Evolutionary conservation across 2,888 invertebrate genomes (phyloP).

Genomic region (Acheta domesticus): DNA sequence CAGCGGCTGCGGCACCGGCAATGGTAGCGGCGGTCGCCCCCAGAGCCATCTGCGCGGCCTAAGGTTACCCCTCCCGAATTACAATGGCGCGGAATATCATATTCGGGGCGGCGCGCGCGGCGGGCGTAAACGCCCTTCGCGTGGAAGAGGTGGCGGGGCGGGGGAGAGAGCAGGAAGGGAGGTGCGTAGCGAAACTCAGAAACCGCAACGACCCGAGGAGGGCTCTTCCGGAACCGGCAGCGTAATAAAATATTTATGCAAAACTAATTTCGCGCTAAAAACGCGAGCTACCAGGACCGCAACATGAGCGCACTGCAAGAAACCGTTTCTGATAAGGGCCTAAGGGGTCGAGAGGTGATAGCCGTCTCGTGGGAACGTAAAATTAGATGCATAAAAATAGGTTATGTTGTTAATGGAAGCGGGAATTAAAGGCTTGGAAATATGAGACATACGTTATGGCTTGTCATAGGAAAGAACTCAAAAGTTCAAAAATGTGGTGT

Average conservation of each 20-base stretch:
- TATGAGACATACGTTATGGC: too few relatives aligned
- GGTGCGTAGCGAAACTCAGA: background rate
- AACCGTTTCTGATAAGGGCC: background rate
- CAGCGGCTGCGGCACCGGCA: background rate
- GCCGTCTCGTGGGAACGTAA: too few relatives aligned
- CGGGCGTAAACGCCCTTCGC: background rate
- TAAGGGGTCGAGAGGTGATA: background rate
- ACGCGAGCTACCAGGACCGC: background rate
- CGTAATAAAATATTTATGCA: slow-evolving; percentile 4
- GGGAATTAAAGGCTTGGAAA: too few relatives aligned
- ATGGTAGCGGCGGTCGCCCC: background rate
- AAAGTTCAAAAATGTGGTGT: too few relatives aligned
- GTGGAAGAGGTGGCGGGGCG: background rate
- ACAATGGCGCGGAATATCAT: slow-evolving; percentile 6
- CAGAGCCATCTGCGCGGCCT: slow-evolving; percentile 4
- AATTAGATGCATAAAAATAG: too few relatives aligned
- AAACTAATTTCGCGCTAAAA: slow-evolving; percentile 18
- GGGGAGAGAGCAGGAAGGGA: background rate
- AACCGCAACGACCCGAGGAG: background rate
- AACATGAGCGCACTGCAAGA: too few relatives aligned
- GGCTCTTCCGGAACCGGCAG: background rate
- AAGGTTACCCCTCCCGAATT: slow-evolving; percentile 11
- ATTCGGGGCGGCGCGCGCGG: background rate
- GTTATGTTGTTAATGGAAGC: too few relatives aligned
- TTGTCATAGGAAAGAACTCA: too few relatives aligned